Evolutionary conservation across 2,797 vertebrate species (phyloP).

Genomic region (Limnodromus scolopaceus): DNA sequence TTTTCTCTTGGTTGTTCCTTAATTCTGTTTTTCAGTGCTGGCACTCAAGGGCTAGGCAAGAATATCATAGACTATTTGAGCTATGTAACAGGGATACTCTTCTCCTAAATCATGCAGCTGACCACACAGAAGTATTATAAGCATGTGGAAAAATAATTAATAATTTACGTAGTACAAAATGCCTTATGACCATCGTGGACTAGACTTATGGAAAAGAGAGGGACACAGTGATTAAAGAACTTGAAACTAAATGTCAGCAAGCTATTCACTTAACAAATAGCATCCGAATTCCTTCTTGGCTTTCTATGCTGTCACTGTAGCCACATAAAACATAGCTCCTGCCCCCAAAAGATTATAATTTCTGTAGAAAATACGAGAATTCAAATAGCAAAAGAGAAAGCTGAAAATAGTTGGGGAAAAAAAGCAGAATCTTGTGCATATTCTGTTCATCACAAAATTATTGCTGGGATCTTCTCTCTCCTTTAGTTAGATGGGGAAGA

Average conservation of each 20-base stretch:
- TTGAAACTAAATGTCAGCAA: constrained; percentile 33
- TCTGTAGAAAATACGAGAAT: neutral
- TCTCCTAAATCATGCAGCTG: neutral
- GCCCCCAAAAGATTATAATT: neutral
- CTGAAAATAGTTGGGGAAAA: neutral
- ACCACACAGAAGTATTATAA: neutral
- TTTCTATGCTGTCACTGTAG: neutral
- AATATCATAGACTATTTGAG: neutral
- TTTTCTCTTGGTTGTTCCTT: neutral
- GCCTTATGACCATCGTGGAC: constrained; percentile 10
- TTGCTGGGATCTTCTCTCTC: neutral
- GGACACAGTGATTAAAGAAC: neutral
- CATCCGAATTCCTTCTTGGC: neutral
- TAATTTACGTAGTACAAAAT: constrained; percentile 63
- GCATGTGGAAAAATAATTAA: neutral
- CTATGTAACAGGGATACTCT: neutral
- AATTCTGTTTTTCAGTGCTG: neutral
- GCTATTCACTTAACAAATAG: neutral
- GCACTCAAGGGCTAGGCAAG: neutral
- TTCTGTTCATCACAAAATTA: neutral
- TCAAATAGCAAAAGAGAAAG: neutral
- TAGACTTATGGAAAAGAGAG: constrained; percentile 26
- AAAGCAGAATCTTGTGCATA: neutral
- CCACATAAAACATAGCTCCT: neutral
- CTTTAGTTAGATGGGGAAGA: neutral